These are phyloP conservation scores for Serrognathus titanus DNA, from an alignment of 2,888 invertebrate genomes.

Conservation along the genomic window DNA sequence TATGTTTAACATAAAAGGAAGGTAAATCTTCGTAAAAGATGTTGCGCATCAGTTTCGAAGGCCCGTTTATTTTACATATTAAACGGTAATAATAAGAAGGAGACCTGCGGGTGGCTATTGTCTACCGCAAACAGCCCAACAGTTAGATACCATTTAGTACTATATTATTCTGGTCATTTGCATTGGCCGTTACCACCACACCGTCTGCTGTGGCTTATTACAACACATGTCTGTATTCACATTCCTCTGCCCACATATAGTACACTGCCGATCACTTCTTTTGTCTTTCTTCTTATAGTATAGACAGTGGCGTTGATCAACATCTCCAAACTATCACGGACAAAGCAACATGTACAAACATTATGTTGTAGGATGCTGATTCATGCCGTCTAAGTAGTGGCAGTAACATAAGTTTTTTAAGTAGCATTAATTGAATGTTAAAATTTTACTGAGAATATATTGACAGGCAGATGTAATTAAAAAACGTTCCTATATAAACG, in stretches of 20 bases:
- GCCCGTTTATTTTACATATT: conserved; percentile 8
- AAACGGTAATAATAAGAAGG: conserved; percentile 6
- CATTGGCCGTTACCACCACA: conserved; percentile 5
- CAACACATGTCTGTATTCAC: conserved; percentile 4
- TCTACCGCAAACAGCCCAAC: conserved; percentile 8
- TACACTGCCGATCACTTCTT: background rate
- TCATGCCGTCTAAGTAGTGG: no score
- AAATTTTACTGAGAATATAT: conserved; percentile 12
- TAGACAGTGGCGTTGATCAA: background rate
- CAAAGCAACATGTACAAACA: no score
- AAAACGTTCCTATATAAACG: background rate
- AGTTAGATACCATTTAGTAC: conserved; percentile 3
- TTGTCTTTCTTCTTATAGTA: background rate
- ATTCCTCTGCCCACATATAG: background rate
- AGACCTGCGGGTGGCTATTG: conserved; percentile 8
- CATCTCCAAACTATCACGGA: no score
- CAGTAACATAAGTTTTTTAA: no score
- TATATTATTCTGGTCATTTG: conserved; percentile 5
- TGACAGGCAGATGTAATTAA: conserved; percentile 12
- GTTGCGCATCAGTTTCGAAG: background rate
- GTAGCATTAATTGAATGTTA: conserved; percentile 12
- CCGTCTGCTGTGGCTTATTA: conserved; percentile 1
- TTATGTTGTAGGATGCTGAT: no score
- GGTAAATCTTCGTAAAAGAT: background rate
- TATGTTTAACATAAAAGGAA: background rate